Base-by-base conservation (phyloP, 2,888 invertebrate genomes). In the Temnothorax rugatulus region DNA sequence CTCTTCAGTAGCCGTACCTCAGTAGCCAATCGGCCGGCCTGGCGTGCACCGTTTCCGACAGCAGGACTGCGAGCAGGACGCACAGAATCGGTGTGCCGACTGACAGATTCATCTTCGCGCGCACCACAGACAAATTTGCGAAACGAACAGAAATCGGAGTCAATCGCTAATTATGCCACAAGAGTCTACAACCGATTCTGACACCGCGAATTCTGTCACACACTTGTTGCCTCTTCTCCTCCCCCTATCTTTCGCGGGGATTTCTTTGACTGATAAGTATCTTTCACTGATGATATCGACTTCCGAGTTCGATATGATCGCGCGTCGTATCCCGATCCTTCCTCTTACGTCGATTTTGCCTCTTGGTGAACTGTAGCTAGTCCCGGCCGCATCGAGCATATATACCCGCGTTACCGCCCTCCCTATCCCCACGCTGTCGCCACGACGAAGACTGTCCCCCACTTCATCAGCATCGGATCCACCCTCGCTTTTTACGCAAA, bases 351-450 rank as follows among this genome's bases (percentile, higher is more conserved):
- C 91, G 90, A 91, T 93, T 92, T 94, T 93, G 92, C 92, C 93
- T 93, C 90, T 92, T 92, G 91, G 89, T 92, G 93, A 94, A 94
- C 93, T 94, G 93, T 94, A 94, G 90, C 92, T 91, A 91, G 91
- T 92, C 91, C 92, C 91, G 90, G 87, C 86, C 88, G 93, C 89
- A 92, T 92, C 93, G 90, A 90, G 93, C 93, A 94, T 94, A 94
- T 94, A 94, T 94, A 94, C 94, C 91, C 89, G 90, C 90, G 90
- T 88, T 88, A 85, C 89, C 90, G 89, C 90, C 90, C 88, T 90
- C 84, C 82, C 84, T 66, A 82, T 86, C 88, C 85, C 87, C 85
- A 83, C 90, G 85, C 84, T 52, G 76, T 61, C 74, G 76, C 64
- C 66, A 71, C 73, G 61, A 59, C 77, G 84, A 74, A 7, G 83